Evolutionary conservation across 2,113 vertebrate genomes (phyloP), one percentile per base, ranked within the genome.

Genomic region (Dipodomys stephensi): DNA sequence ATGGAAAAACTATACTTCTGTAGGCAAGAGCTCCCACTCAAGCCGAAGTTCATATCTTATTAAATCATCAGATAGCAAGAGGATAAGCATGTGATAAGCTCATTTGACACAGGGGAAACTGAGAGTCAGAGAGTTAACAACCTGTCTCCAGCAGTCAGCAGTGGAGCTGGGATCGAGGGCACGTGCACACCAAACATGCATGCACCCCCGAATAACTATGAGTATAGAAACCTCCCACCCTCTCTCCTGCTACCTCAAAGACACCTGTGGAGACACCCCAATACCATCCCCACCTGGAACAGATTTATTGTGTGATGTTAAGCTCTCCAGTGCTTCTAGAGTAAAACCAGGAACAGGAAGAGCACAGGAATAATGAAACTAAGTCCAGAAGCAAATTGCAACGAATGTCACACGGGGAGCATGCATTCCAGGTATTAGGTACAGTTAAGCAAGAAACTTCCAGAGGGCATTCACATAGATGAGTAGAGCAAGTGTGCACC

Each of bases 291-390:
- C 72, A 44, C 64, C 22, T 25, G 5, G 79, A 86, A 68, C 2
- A 6, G n/a, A 28, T 79, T 69, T 20, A 25, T 10, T 25, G 11
- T 28, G 49, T 84, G 81, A 64, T 80, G 19, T 94, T 73, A 93
- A 92, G 73, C 44, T 53, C 80, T 4, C 79, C 76, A 10, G 0
- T 74, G 60, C 79, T 79, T 79, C 65, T 78, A 64, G 1, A 82
- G 71, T 80, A 87, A 79, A 81, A 46, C 32, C 72, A 94, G 84
- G 65, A 80, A 30, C 57, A 74, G 73, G 77, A 92, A 84, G 25
- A 80, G 69, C 22, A 57, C 53, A 83, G 81, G 46, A 87, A 91
- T 68, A 88, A 83, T 80, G 9, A n/a, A 71, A 53, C 83, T 10
- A 78, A 88, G 44, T 39, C 28, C 8, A 88, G 80, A 91, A 85